Base-by-base conservation (phyloP, 2,888 invertebrate species). In the Troides oblongomaculatus region DNA sequence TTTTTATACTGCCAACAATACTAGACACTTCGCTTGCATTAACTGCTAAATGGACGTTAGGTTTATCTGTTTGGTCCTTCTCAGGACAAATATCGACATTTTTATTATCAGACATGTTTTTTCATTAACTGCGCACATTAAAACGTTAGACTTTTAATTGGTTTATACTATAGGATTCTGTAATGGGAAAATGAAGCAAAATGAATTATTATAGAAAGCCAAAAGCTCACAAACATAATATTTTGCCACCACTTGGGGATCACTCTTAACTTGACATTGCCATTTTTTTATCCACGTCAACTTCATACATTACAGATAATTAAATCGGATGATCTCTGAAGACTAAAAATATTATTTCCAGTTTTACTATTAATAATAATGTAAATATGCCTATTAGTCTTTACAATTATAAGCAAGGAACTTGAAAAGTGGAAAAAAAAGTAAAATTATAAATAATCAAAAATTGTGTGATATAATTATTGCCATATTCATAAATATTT, bases 51-150 rank as follows among this genome's bases (percentile, higher is more conserved):
- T 87, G 84, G 73, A 80, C 78, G 71, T 86, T 85, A 76, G 77
- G 76, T 76, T 78, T 78, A 75, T 86, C 85, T 76, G 78, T 79
- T 81, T 84, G 83, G 76, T 84, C 86, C 81, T 80, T 83, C 80
- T 86, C 84, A 76, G 81, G 81, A 76, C 83, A 83, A 82, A 76
- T 84, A 80, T 84, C 82, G 81, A 85, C 85, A 81, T 89, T 87
- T 87, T 87, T 86, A 79, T 83, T 84, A 82, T 89, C 88, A 81
- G 92, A 90, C 92, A 92, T 92, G 77, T 78, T 81, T 82, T 82
- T 79, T 73, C 78, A 77, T 78, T 77, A 79, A 80, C 83, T 79
- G 82, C 81, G 82, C 84, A 90, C 92, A 90, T 90, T 82, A 89
- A 85, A 75, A 74, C 75, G 73, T 74, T 71, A 64, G 73, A 39